Percentiles rank a stretch among this genome's conserved stretches.
Conservation (phyloP, 2,113 vertebrate species). For the Condylura cristata region DNA sequence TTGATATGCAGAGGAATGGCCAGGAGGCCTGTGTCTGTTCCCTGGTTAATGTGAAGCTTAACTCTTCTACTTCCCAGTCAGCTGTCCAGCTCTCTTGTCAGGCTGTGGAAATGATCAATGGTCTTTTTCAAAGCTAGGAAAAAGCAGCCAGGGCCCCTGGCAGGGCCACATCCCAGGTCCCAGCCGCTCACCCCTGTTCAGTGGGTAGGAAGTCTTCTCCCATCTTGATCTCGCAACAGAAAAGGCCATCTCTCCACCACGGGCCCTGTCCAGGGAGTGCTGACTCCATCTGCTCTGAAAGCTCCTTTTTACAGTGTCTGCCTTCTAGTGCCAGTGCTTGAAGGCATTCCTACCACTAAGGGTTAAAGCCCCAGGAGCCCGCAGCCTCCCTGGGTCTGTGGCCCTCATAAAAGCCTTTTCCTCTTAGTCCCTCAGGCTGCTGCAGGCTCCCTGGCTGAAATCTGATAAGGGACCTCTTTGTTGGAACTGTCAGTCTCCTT, state of each 20-base stretch:
- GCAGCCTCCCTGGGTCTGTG: neutral
- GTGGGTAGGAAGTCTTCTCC: neutral
- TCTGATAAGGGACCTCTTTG: conserved; percentile 87
- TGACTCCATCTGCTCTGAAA: neutral
- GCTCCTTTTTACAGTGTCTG: neutral
- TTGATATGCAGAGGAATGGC: neutral
- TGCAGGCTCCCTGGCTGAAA: conserved; percentile 84
- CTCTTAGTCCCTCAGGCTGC: conserved; percentile 51
- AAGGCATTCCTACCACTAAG: neutral
- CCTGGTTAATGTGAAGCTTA: neutral
- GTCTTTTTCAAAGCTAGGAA: conserved; percentile 47
- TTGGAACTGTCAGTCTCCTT: conserved; percentile 82
- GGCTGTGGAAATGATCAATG: conserved; percentile 55
- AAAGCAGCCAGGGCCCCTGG: conserved; percentile 30
- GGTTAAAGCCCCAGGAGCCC: conserved; percentile 50
- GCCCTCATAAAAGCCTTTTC: conserved; percentile 64
- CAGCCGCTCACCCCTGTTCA: neutral
- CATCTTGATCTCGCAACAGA: neutral
- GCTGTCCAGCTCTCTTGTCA: neutral
- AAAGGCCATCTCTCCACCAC: neutral
- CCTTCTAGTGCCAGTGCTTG: neutral
- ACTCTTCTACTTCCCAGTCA: neutral
- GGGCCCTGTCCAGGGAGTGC: neutral
- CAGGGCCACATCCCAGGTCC: conserved; percentile 36
- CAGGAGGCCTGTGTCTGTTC: neutral